Percentiles rank a stretch among this genome's conserved stretches.
Conservation (phyloP, 2,888 invertebrate species). For the Ormyrus nitidulus region DNA sequence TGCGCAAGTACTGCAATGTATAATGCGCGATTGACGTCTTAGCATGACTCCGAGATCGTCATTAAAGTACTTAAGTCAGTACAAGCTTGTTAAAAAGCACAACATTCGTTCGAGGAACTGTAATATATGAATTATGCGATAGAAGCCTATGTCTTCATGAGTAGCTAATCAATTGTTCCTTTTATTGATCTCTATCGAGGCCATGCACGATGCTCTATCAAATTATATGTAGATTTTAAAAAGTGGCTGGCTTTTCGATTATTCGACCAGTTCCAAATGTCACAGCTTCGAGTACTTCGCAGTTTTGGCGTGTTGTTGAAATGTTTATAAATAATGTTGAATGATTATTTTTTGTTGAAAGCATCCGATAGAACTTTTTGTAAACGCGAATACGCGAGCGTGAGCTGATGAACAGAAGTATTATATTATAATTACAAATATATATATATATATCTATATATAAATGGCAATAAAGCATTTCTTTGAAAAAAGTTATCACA, state of each 20-base stretch:
- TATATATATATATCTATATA: conserved; percentile 21
- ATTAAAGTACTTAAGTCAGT: conserved; percentile 40
- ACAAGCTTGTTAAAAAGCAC: conserved; percentile 38
- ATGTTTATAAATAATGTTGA: conserved; percentile 31
- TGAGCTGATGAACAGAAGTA: conserved; percentile 44
- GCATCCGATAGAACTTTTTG: conserved; percentile 24
- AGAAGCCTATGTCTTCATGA: conserved; percentile 23
- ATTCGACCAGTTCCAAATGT: conserved; percentile 22
- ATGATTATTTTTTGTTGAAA: conserved; percentile 33
- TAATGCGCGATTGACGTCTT: conserved; percentile 13
- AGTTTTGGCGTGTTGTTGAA: conserved; percentile 21
- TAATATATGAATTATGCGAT: conserved; percentile 41
- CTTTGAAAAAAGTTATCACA: conserved; percentile 59
- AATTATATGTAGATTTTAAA: conserved; percentile 15
- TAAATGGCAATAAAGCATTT: conserved; percentile 69
- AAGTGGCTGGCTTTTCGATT: conserved; percentile 20
- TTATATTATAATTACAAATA: conserved; percentile 59
- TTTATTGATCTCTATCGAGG: conserved; percentile 41
- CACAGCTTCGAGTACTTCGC: conserved; percentile 7
- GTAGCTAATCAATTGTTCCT: conserved; percentile 37
- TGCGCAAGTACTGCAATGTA: not conserved
- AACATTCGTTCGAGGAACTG: conserved; percentile 41
- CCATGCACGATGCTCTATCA: conserved; percentile 8
- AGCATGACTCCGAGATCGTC: conserved; percentile 8
- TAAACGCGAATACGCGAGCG: conserved; percentile 18